Base-by-base conservation (phyloP, 2,113 vertebrate species). In the Hippocampus barbouri region DNA sequence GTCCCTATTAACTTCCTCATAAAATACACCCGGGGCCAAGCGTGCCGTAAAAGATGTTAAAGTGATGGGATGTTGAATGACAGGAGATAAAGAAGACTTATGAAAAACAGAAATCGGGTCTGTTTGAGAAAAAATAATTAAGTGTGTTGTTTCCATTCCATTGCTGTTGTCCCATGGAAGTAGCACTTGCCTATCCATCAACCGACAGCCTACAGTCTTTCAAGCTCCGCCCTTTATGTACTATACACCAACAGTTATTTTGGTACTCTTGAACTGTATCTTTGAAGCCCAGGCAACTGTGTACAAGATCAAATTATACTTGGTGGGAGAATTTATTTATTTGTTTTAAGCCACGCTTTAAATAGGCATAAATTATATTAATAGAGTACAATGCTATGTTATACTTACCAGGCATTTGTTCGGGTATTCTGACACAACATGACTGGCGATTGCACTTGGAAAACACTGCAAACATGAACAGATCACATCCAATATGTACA, bases 341-440 rank as follows among this genome's bases (percentile, higher is more conserved):
- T 56, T 56, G 3, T 56, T 56, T 20, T 18, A 54, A 54, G 21
- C 56, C 23, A 59, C 56, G 8, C 8, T 23, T 23, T 2, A 54
- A 54, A 23, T 54, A 54, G 21, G 8, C 21, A n/a, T 54, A 23
- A 54, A 54, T 18, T 63, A 3, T 4, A 21, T 30, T 20, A 38
- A 20, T 45, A 11, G 0, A 49, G 4, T 49, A 1, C 1, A 70
- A 57, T 53, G 23, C 34, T 54, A 10, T 20, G 2, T 43, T 45
- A 61, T 43, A 87, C 96, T 94, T 91, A 99, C 97, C 95, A 98
- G 92, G 76, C 94, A 95, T 90, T 93, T 95, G 90, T 92, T 98
- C 84, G 97, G 97, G 78, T 96, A 96, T 89, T 98, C 97, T 53
- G 97, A 96, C 73, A 95, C 92, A 79, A 99, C 96, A 0, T 99